Evolutionary conservation across 2,797 vertebrate species (phyloP).

Genomic region (Lepilemur septentrionalis): DNA sequence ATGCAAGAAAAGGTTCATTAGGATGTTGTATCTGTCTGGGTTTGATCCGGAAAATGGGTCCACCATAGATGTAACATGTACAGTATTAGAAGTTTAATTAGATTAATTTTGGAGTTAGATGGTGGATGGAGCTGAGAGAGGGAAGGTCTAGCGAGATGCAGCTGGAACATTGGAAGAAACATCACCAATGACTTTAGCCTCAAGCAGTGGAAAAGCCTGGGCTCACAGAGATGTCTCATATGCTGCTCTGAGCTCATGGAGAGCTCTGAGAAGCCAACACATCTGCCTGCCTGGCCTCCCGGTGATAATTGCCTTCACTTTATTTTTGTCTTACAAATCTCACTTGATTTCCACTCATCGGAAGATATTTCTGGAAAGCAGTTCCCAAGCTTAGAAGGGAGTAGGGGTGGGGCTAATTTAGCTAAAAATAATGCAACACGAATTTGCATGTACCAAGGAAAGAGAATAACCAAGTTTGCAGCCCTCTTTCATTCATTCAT

Average conservation of each 20-base stretch:
- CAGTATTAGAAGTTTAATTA: neutral
- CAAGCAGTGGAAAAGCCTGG: neutral
- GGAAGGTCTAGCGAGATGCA: neutral
- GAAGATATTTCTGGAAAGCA: neutral
- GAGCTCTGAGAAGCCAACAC: neutral
- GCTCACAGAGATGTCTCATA: neutral
- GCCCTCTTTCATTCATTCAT: neutral
- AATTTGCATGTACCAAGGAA: neutral
- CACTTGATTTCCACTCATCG: neutral
- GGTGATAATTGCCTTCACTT: neutral
- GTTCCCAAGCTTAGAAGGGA: neutral
- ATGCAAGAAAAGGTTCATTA: neutral
- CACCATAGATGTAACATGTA: too few species aligned
- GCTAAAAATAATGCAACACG: neutral
- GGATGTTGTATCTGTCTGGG: fast-evolving
- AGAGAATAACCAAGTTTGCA: neutral
- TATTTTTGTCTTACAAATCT: neutral
- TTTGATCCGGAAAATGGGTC: too few species aligned
- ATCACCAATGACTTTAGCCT: neutral
- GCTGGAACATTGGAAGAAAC: fast-evolving
- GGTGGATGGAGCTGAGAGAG: neutral
- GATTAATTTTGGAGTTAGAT: neutral
- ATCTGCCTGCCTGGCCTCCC: fast-evolving
- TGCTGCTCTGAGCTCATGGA: neutral
- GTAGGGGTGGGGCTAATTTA: neutral